Percentiles rank a stretch among this genome's conserved stretches.
phyloP scores from a whole-genome alignment of 2,797 vertebrate genomes.

The Lithobates sylvaticus region DNA sequence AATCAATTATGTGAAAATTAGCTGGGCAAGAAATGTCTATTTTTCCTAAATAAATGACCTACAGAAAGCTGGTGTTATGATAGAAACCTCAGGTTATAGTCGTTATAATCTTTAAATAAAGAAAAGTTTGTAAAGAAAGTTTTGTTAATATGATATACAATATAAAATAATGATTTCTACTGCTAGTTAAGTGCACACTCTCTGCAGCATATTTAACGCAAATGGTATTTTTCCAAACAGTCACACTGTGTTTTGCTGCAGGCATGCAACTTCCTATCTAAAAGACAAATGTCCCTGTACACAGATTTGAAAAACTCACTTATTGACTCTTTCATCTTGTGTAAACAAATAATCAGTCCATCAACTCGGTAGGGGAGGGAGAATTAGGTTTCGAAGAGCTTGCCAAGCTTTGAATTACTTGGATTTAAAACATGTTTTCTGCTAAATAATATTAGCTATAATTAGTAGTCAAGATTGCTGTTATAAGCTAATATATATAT shows the following conservation, averaged over 20 bases:
- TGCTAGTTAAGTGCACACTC: constrained; percentile 63
- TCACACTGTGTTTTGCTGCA: constrained; percentile 69
- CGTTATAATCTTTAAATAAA: background rate
- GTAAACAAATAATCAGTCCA: constrained; percentile 72
- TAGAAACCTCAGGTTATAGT: background rate
- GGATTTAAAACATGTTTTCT: constrained; percentile 64
- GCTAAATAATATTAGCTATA: constrained; percentile 54
- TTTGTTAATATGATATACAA: constrained; percentile 21
- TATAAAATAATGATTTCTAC: constrained; percentile 62
- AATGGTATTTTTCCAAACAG: constrained; percentile 67
- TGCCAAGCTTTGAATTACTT: constrained; percentile 69
- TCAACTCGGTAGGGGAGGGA: constrained; percentile 60
- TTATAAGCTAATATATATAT: constrained; percentile 37
- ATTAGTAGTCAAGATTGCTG: constrained; percentile 50
- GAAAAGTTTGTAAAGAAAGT: constrained; percentile 17
- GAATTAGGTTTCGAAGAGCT: constrained; percentile 66
- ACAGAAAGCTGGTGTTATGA: background rate
- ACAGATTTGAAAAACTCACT: constrained; percentile 68
- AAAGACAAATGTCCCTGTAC: constrained; percentile 72
- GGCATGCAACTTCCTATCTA: constrained; percentile 70
- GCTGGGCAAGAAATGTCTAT: background rate
- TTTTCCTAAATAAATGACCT: background rate
- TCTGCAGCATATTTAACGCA: constrained; percentile 70
- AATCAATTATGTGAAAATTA: too few species aligned
- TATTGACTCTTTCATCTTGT: constrained; percentile 72